These are phyloP conservation scores for Anoplolepis gracilipes DNA, from an alignment of 1,140 invertebrate genomes.

Conservation along the genomic window DNA sequence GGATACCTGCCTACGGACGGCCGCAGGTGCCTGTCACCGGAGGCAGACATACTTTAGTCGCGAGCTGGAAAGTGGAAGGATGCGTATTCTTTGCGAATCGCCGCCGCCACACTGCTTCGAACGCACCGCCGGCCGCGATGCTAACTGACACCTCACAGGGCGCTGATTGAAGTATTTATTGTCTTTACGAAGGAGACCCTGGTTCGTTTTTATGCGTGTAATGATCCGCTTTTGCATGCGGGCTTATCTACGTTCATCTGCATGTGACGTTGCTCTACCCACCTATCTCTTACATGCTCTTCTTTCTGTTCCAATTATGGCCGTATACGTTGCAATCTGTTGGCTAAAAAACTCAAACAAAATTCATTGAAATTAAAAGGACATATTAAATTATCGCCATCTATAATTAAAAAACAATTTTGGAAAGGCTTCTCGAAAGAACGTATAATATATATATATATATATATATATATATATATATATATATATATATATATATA, in stretches of 20 bases:
- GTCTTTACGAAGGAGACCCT: slow-evolving; percentile 69
- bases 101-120: slow-evolving; percentile 78
- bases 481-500: no score
- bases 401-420: not conserved
- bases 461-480: no score
- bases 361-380: not conserved
- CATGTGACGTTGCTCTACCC: slow-evolving; percentile 34
- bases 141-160: slow-evolving; percentile 85
- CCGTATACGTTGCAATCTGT: not conserved
- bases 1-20: slow-evolving; percentile 60
- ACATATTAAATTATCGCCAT: not conserved
- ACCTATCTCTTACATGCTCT: not conserved
- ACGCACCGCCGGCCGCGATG: slow-evolving; percentile 75
- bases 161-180: slow-evolving; percentile 85
- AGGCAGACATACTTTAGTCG: slow-evolving; percentile 80
- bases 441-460: no score
- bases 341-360: not conserved
- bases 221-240: slow-evolving; percentile 82
- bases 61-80: slow-evolving; percentile 77
- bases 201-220: slow-evolving; percentile 75
- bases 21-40: slow-evolving; percentile 83
- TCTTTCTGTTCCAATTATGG: slow-evolving; percentile 48
- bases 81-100: slow-evolving; percentile 79
- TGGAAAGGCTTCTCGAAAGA: not conserved
- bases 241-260: slow-evolving; percentile 66